Base-by-base conservation (phyloP, 2,113 vertebrate species). In the Paralichthys olivaceus region DNA sequence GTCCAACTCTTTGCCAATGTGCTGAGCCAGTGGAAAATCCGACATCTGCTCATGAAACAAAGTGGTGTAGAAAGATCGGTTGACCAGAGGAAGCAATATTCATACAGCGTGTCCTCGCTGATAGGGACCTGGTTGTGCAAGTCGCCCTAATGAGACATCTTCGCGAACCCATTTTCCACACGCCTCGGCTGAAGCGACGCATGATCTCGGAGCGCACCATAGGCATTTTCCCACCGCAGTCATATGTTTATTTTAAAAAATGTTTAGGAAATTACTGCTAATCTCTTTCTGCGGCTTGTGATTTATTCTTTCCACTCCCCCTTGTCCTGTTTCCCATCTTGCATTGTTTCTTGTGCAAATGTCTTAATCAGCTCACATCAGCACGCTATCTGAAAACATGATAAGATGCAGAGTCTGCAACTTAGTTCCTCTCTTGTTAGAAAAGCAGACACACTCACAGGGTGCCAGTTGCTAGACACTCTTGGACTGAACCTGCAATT, bases 21-120 rank as follows among this genome's bases (percentile, higher is more conserved):
- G 94, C 93, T 94, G 93, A 95, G 89, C 84, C 83, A 90, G 92
- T 94, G 93, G 94, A 93, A 94, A 94, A 92, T 85, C 69, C 72
- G 19, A 84, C 69, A 83, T 88, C 79, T 54, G 61, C 75, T 84
- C 68, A 86, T 89, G 85, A 90, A 86, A 89, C 81, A 79, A 80
- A 89, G 85, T 74, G 47, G 76, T 83, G 79, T 32, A 79, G 80
- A 88, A 74, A 90, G 90, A 91, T 87, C n/a, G 69, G 79, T 88
- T 91, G 91, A 91, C 92, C 89, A 80, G 60, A 90, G 93, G 91
- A 93, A 92, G 86, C 79, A 89, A 88, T 94, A 87, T 87, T 91
- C 90, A 93, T 83, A 84, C 85, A 60, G 65, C 43, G 32, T 71
- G 85, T 88, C 86, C 87, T 84, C 61, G 37, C 80, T 89, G 90